These are phyloP conservation scores for Muschampia plurimacula DNA, from an alignment of 2,888 invertebrate genomes.

Conservation along the genomic window DNA sequence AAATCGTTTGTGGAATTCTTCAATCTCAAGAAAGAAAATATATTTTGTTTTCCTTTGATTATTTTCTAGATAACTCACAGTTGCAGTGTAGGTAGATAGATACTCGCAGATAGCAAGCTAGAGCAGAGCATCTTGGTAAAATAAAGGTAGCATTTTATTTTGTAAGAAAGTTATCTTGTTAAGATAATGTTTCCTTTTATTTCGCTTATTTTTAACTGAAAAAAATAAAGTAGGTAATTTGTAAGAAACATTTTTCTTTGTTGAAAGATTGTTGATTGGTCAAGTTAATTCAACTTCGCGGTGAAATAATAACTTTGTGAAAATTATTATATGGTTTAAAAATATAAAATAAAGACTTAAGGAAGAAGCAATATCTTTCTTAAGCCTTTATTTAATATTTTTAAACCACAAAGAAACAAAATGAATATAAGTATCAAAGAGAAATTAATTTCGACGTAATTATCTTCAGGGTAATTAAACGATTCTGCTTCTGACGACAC, in stretches of 20 bases:
- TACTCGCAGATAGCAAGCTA: neutral
- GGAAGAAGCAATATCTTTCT: too few relatives aligned
- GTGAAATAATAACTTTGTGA: too few relatives aligned
- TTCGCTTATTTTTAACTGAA: neutral
- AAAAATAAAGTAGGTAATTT: neutral
- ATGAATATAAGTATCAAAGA: too few relatives aligned
- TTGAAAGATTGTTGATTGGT: neutral
- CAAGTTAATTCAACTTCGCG: too few relatives aligned
- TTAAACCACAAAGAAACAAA: too few relatives aligned
- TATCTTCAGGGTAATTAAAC: too few relatives aligned
- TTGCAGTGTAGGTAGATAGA: neutral
- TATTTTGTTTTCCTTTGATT: constrained; percentile 7
- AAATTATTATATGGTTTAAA: too few relatives aligned
- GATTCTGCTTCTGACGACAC: too few relatives aligned
- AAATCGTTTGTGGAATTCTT: neutral
- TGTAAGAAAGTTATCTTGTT: neutral
- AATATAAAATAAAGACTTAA: too few relatives aligned
- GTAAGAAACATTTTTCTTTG: neutral
- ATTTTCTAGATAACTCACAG: constrained; percentile 2
- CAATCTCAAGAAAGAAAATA: constrained; percentile 1
- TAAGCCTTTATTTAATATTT: too few relatives aligned
- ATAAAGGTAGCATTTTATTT: neutral
- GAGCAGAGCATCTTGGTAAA: neutral
- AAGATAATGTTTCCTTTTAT: neutral
- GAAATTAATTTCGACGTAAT: too few relatives aligned